Evolutionary conservation across 1,140 invertebrate species (phyloP).

Genomic region (Heliconius eleuchia): DNA sequence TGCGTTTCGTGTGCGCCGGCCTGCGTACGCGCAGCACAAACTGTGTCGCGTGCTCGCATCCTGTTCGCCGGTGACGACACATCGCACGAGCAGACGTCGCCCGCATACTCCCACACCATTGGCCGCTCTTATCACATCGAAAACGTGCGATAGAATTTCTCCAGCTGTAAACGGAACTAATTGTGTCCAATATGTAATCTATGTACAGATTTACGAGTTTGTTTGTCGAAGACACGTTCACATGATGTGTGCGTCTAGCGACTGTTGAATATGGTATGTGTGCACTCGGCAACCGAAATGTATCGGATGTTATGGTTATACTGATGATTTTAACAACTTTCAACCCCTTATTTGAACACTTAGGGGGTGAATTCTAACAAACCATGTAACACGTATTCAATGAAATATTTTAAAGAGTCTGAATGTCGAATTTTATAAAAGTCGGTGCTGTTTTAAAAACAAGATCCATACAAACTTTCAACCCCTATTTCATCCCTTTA

Average conservation of each 20-base stretch:
- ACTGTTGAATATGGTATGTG: not conserved
- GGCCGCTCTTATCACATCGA: constrained; percentile 67
- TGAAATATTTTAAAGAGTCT: too few relatives aligned
- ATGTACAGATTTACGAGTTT: constrained; percentile 41
- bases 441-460: too few relatives aligned
- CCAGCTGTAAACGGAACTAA: constrained; percentile 70
- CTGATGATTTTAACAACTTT: too few relatives aligned
- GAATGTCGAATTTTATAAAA: too few relatives aligned
- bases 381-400: too few relatives aligned
- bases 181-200: constrained; percentile 55
- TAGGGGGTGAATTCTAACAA: too few relatives aligned
- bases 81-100: constrained; percentile 71
- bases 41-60: constrained; percentile 68
- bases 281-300: not conserved
- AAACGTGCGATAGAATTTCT: constrained; percentile 76
- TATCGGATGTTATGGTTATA: not conserved
- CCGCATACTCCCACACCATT: constrained; percentile 61
- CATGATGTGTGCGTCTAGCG: not conserved
- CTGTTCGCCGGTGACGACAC: constrained; percentile 71
- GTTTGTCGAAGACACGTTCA: constrained; percentile 22
- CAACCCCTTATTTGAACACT: too few relatives aligned
- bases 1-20: constrained; percentile 25
- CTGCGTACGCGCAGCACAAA: constrained; percentile 48
- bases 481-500: too few relatives aligned
- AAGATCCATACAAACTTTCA: too few relatives aligned